phyloP scores from a whole-genome alignment of 2,888 invertebrate species.

The Galerucella pusilla region DNA sequence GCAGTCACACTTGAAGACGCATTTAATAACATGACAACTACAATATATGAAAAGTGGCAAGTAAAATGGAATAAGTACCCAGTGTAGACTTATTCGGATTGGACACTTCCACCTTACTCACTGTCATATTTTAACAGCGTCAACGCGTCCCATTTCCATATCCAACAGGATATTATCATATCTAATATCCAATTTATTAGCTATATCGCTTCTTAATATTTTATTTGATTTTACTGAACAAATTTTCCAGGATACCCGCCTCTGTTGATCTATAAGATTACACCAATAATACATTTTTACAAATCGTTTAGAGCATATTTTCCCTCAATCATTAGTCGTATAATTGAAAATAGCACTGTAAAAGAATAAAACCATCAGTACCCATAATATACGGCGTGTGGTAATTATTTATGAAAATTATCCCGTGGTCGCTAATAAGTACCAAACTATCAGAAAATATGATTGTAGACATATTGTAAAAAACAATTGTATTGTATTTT shows the following conservation, averaged over 20 bases:
- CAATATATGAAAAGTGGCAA: too few relatives aligned
- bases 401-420: conserved; percentile 48
- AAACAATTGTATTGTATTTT: conserved; percentile 51
- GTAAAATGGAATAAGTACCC: too few relatives aligned
- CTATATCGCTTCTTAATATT: too few relatives aligned
- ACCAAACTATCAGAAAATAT: conserved; percentile 48
- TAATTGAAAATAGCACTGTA: conserved; percentile 31
- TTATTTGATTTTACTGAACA: not conserved
- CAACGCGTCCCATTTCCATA: too few relatives aligned
- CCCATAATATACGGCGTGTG: conserved; percentile 39
- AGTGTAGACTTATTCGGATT: too few relatives aligned
- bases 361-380: conserved; percentile 29
- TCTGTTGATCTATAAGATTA: conserved; percentile 15
- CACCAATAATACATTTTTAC: conserved; percentile 30
- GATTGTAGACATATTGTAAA: conserved; percentile 46
- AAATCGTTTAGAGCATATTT: conserved; percentile 32
- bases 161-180: too few relatives aligned
- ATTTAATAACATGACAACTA: too few relatives aligned
- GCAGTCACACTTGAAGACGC: too few relatives aligned
- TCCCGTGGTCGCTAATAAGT: conserved; percentile 45
- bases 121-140: too few relatives aligned
- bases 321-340: conserved; percentile 23
- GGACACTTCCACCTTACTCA: too few relatives aligned
- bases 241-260: not conserved
- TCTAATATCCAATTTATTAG: too few relatives aligned